Evolutionary conservation across 1,140 invertebrate genomes (phyloP), one percentile per base, ranked within the genome.

Genomic region (Zaprionus camerounensis): DNA sequence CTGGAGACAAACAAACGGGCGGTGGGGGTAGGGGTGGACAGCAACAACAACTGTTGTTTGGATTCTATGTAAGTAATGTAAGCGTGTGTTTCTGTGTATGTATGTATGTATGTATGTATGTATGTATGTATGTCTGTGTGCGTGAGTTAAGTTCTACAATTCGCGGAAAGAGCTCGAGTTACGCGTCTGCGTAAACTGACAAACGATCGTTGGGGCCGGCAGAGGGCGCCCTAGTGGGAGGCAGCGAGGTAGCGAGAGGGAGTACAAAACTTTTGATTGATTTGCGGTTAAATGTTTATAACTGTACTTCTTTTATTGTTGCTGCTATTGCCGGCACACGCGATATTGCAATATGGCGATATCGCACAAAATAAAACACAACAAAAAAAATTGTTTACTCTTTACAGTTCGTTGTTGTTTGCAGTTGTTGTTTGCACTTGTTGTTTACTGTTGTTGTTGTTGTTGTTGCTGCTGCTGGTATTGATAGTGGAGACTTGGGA

Each of bases 261-360:
- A 15, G 26, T 59, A 63, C 68, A 36, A 41, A 62, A 61, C 17
- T 51, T 74, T 82, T 80, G 81, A 82, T 84, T 84, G 81, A 84
- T 49, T 85, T 85, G 82, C 58, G 82, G 82, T 85, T 80, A 55
- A 61, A 73, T 51, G 46, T 51, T 51, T 51, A 49, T 66, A 66
- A 71, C 69, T 66, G 59, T 68, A 46, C 41, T 67, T 55, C 15
- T 56, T 66, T 66, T 66, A 24, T 70, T 71, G 22, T 62, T 69
- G 11, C 26, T 71, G 12, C 36, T 73, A 22, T 53, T 53, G 46
- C 49, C 58, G 65, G 56, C 64, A 61, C 41, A 64, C 65, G 71
- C 63, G 61, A 75, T 12, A 34, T 46, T 63, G 24, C 20, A 53
- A 56, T 31, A 67, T 38, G 15, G 38, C 31, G 31, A 53, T 56